A percentile compares a stretch with the other conserved stretches of the same genome.
These are phyloP conservation scores for Helicoverpa assulta DNA, from an alignment of 2,888 invertebrate species.

Conservation along the genomic window DNA sequence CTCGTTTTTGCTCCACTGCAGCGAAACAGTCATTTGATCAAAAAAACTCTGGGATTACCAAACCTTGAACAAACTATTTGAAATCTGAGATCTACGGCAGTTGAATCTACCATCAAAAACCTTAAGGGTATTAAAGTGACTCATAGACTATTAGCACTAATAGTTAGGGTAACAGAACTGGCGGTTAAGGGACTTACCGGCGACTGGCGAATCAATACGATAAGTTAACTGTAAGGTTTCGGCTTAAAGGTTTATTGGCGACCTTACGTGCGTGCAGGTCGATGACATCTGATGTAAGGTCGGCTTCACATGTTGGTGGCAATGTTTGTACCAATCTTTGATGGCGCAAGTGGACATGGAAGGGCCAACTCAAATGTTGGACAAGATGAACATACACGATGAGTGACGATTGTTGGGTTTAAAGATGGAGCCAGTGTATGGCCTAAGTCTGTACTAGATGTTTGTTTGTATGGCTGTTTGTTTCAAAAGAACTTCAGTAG, in stretches of 20 bases:
- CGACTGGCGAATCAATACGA: constrained; percentile 64
- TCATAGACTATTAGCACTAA: neutral
- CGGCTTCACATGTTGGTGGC: no score
- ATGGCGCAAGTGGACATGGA: no score
- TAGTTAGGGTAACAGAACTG: constrained; percentile 5
- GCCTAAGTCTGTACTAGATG: neutral
- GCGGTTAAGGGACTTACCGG: constrained; percentile 24
- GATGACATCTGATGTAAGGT: constrained; percentile 42
- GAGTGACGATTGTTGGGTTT: no score
- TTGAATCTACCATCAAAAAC: neutral
- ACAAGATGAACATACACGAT: no score
- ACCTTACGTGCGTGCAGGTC: constrained; percentile 62
- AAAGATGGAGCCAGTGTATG: no score
- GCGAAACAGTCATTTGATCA: no score
- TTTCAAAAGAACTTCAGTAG: constrained; percentile 6
- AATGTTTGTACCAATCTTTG: no score
- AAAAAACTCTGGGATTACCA: no score
- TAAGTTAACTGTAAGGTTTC: constrained; percentile 63
- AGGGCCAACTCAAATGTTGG: no score
- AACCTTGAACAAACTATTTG: no score
- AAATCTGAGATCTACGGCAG: no score
- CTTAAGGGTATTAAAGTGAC: neutral
- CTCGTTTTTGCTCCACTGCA: no score
- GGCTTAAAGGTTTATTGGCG: constrained; percentile 63
- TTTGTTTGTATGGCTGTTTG: neutral